Evolutionary conservation across 30 jellyfish, hydroid and myxozoan species (phyloP), one percentile per base, ranked within the genome.

Genomic region (Chrysaora quinquecirrha): DNA sequence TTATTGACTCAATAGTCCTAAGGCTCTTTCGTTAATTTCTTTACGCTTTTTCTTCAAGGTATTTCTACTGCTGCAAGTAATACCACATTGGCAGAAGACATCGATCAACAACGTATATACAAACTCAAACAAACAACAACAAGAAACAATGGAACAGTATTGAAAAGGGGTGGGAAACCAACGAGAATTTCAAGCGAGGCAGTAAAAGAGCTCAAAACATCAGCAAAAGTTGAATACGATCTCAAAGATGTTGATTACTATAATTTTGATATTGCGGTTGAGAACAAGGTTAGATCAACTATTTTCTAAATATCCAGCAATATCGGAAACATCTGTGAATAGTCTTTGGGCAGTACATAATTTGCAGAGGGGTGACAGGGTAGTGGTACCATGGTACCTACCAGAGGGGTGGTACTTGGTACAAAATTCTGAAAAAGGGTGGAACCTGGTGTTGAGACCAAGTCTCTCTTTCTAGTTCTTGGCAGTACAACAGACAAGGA

Each of bases 31-130:
- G n/a, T n/a, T n/a, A n/a, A n/a, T n/a, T n/a, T n/a, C n/a, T n/a
- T n/a, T n/a, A n/a, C n/a, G n/a, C n/a, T n/a, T n/a, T n/a, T n/a
- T n/a, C n/a, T n/a, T n/a, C n/a, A n/a, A n/a, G n/a, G n/a, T 34
- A 32, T 70, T 46, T 30, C 82, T 3, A 38, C 66, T 0, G 67
- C 82, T 12, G 67, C 65, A 27, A 20, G 18, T n/a, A 38, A 32
- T 70, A 34, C 65, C 6, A 32, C 67, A 1, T 50, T 70, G 24
- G 67, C 67, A 20, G 14, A 43, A 10, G 29, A 22, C 7, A 20
- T 52, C 25, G 29, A 16, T 3, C 68, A 52, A 25, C 25, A 3
- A 4, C 29, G 19, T 2, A 52, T 52, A 12, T 10, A 25, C 7
- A 52, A 19, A 12, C 27, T 52, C 19, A 52, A 20, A 4, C 27